A percentile compares a stretch with the other conserved stretches of the same genome.
Evolutionary conservation across 2,888 invertebrate genomes (phyloP).

Genomic region (Incurvaria masculella): DNA sequence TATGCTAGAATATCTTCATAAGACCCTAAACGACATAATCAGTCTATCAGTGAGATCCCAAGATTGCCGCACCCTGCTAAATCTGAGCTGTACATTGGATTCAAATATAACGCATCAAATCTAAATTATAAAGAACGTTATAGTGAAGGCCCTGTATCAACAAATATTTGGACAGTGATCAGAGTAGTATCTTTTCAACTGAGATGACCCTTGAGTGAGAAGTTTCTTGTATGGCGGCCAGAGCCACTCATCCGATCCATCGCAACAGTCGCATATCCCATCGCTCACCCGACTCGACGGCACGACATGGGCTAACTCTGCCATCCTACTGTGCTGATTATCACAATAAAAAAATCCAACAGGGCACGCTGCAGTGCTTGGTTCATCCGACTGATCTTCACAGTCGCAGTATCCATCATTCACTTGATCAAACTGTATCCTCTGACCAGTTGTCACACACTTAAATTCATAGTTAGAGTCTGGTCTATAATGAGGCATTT

Average conservation of each 20-base stretch:
- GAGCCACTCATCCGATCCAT: constrained; percentile 84
- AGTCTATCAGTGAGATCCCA: no score
- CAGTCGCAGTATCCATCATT: constrained; percentile 91
- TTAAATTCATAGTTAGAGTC: constrained; percentile 35
- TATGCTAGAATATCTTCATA: constrained; percentile 24
- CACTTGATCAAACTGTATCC: constrained; percentile 42
- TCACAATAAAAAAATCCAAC: constrained; percentile 82
- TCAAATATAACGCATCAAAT: constrained; percentile 5
- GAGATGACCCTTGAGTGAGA: constrained; percentile 31
- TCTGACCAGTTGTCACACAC: constrained; percentile 36
- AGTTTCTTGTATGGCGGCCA: constrained; percentile 22
- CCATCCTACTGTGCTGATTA: constrained; percentile 41
- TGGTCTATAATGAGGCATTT: constrained; percentile 38
- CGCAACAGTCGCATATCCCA: constrained; percentile 92
- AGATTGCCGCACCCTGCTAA: no score
- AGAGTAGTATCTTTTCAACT: constrained; percentile 33
- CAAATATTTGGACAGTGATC: constrained; percentile 30
- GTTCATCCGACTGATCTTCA: constrained; percentile 72
- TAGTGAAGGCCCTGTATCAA: constrained; percentile 11
- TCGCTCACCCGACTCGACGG: constrained; percentile 87
- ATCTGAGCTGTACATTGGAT: no score
- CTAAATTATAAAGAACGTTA: background rate
- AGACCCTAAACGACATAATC: no score
- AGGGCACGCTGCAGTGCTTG: constrained; percentile 86
- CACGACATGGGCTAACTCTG: constrained; percentile 34